These are phyloP conservation scores for Megaceryle alcyon DNA, from an alignment of 2,797 vertebrate genomes.

Conservation along the genomic window DNA sequence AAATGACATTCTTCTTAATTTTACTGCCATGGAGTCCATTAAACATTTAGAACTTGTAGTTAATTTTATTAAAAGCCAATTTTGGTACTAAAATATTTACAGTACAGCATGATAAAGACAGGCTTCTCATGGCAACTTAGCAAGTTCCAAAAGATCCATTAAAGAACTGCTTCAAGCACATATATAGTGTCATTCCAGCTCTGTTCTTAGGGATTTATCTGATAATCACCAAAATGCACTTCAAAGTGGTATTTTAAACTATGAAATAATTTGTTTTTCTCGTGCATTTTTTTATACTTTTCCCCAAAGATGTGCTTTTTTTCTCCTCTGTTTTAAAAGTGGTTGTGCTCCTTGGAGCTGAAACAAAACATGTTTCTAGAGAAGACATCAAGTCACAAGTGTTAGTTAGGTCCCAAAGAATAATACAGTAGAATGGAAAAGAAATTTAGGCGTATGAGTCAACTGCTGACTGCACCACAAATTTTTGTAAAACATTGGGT, in stretches of 20 bases:
- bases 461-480: not conserved
- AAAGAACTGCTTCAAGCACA: conserved; percentile 61
- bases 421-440: not conserved
- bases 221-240: conserved; percentile 60
- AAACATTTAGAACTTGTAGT: conserved; percentile 74
- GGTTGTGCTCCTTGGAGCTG: not conserved
- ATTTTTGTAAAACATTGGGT: not conserved
- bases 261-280: conserved; percentile 72
- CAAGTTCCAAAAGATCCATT: conserved; percentile 74
- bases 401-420: not conserved
- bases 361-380: not conserved
- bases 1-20: conserved; percentile 71
- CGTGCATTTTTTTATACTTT: conserved; percentile 40
- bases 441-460: not conserved
- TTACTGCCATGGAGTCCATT: conserved; percentile 75
- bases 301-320: not conserved
- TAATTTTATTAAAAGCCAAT: conserved; percentile 71
- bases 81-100: conserved; percentile 75
- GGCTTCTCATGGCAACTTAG: conserved; percentile 55
- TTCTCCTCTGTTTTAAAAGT: conserved; percentile 20
- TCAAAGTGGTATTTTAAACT: conserved; percentile 68
- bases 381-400: not conserved
- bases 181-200: conserved; percentile 58
- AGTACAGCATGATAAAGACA: conserved; percentile 56
- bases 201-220: conserved; percentile 68